Conservation (phyloP, 2,113 vertebrate genomes). For the Muntiacus muntjak region DNA sequence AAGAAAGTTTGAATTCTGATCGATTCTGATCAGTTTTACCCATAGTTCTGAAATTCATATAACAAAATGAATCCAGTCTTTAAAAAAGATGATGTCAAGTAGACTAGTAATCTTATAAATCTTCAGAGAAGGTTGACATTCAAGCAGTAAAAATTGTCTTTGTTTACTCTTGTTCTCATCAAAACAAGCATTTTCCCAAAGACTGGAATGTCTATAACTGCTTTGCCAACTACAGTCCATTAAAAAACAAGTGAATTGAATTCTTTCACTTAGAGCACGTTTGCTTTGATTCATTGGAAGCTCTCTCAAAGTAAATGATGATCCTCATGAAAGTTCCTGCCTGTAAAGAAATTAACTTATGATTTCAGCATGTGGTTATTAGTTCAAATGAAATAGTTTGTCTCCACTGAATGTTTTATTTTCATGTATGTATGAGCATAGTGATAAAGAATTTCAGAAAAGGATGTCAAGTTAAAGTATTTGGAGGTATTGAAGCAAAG, state of each 20-base stretch:
- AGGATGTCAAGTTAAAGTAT: not conserved
- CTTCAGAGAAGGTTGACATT: not conserved
- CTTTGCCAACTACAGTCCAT: not conserved
- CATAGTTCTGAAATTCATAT: not conserved
- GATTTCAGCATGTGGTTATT: not conserved
- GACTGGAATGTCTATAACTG: not conserved
- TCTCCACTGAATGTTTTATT: not conserved
- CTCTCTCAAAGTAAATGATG: not conserved
- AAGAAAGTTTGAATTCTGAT: not conserved
- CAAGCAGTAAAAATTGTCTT: not conserved
- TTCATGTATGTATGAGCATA: not conserved
- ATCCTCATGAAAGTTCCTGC: not conserved
- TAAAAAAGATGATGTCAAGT: not conserved
- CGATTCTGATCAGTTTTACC: not conserved
- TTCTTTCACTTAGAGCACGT: not conserved
- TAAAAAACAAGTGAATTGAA: not conserved
- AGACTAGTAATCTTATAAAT: not conserved
- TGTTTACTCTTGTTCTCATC: not conserved
- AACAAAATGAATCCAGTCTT: not conserved
- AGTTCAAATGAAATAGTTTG: not conserved
- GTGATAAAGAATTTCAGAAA: not conserved
- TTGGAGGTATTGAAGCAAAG: not conserved
- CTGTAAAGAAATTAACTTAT: not conserved
- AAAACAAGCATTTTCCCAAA: not conserved
- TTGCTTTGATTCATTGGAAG: not conserved